These are phyloP conservation scores for Drosophila kambysellisi DNA, from an alignment of 2,888 invertebrate genomes.

Conservation along the genomic window DNA sequence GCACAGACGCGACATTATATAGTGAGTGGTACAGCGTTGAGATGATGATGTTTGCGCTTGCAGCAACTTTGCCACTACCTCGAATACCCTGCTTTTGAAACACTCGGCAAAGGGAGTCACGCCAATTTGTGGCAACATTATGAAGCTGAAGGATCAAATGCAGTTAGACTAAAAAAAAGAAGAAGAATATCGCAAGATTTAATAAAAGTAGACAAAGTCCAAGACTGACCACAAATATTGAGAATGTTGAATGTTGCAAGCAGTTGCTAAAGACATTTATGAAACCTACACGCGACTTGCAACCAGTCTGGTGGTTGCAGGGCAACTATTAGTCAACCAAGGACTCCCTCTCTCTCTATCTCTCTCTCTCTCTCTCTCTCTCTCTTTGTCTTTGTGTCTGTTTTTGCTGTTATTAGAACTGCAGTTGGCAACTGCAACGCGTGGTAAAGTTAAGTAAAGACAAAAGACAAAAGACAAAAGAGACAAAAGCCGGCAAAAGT, in stretches of 20 bases:
- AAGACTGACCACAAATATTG: neutral
- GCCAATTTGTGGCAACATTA: neutral
- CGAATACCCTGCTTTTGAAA: constrained; percentile 32
- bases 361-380: neutral
- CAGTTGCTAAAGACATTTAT: neutral
- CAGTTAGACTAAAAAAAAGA: neutral
- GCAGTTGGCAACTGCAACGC: constrained; percentile 74
- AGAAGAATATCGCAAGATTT: neutral
- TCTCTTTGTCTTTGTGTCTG: neutral
- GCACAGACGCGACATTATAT: constrained; percentile 29
- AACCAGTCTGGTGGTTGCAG: neutral
- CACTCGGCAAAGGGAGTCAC: neutral
- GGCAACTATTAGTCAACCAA: neutral
- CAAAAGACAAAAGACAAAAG: constrained; percentile 53
- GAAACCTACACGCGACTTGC: neutral
- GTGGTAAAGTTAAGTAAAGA: constrained; percentile 71
- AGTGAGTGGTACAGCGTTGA: constrained; percentile 44
- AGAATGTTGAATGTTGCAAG: neutral
- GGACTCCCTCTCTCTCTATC: neutral
- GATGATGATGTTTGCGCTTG: constrained; percentile 67
- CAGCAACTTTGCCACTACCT: constrained; percentile 30
- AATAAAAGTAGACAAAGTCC: neutral
- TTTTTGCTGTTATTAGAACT: constrained; percentile 55
- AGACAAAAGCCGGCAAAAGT: constrained; percentile 73
- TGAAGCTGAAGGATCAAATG: neutral